Conservation (phyloP, 2,797 vertebrate species). For the Alouatta caraya region DNA sequence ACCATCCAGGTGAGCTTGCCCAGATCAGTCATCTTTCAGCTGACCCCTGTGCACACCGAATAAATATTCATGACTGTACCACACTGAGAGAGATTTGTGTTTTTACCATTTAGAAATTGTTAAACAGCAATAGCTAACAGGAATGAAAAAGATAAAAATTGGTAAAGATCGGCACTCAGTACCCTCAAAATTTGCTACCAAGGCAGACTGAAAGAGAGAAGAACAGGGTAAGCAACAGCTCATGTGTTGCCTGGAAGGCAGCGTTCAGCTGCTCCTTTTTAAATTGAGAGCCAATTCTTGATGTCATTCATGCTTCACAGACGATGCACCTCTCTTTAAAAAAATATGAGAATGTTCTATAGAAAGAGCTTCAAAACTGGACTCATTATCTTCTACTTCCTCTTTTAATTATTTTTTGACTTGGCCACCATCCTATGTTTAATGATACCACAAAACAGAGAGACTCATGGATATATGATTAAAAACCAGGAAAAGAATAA, state of each 20-base stretch:
- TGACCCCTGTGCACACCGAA: background rate
- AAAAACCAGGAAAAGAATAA: slow-evolving; percentile 19
- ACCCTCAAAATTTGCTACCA: background rate
- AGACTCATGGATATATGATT: background rate
- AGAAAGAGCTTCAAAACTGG: background rate
- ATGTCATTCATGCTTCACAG: background rate
- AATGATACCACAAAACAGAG: background rate
- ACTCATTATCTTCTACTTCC: background rate
- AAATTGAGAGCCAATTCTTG: background rate
- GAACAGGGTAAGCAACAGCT: background rate
- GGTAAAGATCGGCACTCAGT: background rate
- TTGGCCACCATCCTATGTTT: background rate
- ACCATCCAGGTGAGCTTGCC: background rate
- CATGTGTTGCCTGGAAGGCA: background rate
- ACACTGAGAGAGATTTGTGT: background rate
- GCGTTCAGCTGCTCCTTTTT: background rate
- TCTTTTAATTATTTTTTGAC: background rate
- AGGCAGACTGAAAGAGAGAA: background rate
- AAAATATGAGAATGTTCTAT: background rate
- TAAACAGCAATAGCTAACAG: background rate
- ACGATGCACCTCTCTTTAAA: background rate
- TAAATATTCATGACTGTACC: background rate
- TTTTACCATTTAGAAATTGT: background rate
- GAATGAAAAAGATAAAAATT: background rate
- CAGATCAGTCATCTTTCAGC: background rate